Conservation (phyloP, 2,888 invertebrate species). For the Pandemis cinnamomeana region DNA sequence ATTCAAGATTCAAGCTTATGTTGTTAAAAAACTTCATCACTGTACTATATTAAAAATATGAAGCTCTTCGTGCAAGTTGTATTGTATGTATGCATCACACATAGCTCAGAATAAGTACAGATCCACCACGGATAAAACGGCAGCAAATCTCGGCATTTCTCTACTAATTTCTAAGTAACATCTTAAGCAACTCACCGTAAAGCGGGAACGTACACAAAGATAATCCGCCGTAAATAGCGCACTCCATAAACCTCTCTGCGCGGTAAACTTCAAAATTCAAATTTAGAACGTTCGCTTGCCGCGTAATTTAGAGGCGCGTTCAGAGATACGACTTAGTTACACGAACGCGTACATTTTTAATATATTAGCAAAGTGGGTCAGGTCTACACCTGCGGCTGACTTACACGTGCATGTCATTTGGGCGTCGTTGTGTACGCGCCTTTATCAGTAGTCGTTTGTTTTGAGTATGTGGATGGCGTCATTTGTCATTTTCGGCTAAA, state of each 20-base stretch:
- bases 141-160: conserved; percentile 6
- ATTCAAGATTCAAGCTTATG: no score
- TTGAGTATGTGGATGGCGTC: conserved; percentile 30
- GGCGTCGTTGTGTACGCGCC: conserved; percentile 30
- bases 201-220: conserved; percentile 27
- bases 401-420: conserved; percentile 35
- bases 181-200: conserved; percentile 24
- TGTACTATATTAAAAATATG: no score
- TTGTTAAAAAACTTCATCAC: no score
- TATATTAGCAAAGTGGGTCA: conserved; percentile 54
- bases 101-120: neutral
- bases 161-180: conserved; percentile 23
- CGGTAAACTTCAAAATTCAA: conserved; percentile 40
- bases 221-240: conserved; percentile 32
- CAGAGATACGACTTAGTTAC: conserved; percentile 34
- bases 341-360: conserved; percentile 49
- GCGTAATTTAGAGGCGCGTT: conserved; percentile 43
- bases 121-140: neutral
- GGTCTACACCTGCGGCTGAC: conserved; percentile 58
- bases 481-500: conserved; percentile 32
- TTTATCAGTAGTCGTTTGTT: conserved; percentile 34
- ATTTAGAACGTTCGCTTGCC: conserved; percentile 43
- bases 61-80: neutral
- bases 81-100: neutral
- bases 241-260: conserved; percentile 33